Evolutionary conservation across 30 jellyfish, hydroid and myxozoan genomes (phyloP), one percentile per base, ranked within the genome.

Genomic region (Mastigias papua): DNA sequence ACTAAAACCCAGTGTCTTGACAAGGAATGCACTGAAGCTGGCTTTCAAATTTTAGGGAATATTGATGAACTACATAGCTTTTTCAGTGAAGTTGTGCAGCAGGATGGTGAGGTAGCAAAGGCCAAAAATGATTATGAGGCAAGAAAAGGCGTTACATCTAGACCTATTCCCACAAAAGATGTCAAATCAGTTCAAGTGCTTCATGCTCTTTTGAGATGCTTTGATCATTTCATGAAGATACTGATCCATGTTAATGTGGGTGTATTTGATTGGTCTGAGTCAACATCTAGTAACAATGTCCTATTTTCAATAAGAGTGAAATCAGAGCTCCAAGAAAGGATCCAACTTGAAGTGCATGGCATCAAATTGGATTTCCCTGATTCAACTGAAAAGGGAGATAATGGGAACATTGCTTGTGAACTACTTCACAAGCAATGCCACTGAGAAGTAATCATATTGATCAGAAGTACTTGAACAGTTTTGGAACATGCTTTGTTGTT

Each of bases 1-100:
- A 54, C 67, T 54, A 54, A 54, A 54, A 11, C 17, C 17, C 67
- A 54, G 25, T 54, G 67, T 54, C 67, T 54, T 54, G 67, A 54
- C 67, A 0, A 54, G 67, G 67, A 54, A 54, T 25, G 0, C 67
- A 54, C 17, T 54, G 67, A 54, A 25, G 67, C 67, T 25, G 67
- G 67, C 67, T 54, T 54, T 25, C 67, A 54, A 11, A 54, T 54
- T 6, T 11, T 25, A 54, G 17, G 0, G 27, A 54, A 21, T 54
- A 54, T 54, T 54, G 67, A 54, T 6, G 0, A 54, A 54, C 17
- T 54, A 54, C 67, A 54, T 54, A 19, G 17, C 6, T 5, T 54
- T 19, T 54, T 54, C 67, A 54, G 17, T 54, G 67, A 54, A 54
- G 67, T 19, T 54, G 67, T 54, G 25, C 67, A 54, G 17, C 7